phyloP scores from a whole-genome alignment of 2,113 vertebrate species.

The Rhabdornis inornatus region DNA sequence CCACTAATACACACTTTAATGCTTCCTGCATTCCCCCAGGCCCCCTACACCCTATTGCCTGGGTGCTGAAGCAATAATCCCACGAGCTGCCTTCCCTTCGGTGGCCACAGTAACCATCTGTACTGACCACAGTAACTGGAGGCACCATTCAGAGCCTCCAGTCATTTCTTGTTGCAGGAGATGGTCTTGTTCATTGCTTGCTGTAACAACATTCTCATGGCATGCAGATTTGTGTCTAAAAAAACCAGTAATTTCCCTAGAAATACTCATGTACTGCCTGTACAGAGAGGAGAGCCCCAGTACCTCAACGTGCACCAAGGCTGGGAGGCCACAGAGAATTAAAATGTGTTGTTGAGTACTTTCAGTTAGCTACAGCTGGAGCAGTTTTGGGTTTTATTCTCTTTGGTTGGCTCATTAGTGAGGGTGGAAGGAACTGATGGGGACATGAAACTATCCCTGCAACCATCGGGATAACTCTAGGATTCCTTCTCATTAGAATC shows the following conservation, averaged over 20 bases:
- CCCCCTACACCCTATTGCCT: background rate
- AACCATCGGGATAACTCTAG: background rate
- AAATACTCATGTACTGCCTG: background rate
- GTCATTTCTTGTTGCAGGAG: background rate
- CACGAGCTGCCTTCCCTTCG: background rate
- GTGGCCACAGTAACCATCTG: background rate
- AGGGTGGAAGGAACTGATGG: background rate
- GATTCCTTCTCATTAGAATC: background rate
- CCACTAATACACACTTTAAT: background rate
- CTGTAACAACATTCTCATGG: background rate
- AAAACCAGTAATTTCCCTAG: background rate
- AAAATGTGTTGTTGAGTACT: accelerated
- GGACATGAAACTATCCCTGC: background rate
- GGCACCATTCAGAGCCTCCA: background rate
- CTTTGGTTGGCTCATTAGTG: background rate
- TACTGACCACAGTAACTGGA: background rate
- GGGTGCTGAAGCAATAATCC: background rate
- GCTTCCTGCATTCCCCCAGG: background rate
- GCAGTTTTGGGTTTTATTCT: background rate
- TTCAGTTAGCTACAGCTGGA: background rate
- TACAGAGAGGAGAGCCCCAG: background rate
- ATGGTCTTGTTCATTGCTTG: background rate
- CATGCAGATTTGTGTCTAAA: background rate
- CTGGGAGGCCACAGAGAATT: background rate
- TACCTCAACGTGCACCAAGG: accelerated